A percentile compares a stretch with the other conserved stretches of the same genome.
These are phyloP conservation scores for Dichetophora obliterata DNA, from an alignment of 2,888 invertebrate species.

Conservation along the genomic window DNA sequence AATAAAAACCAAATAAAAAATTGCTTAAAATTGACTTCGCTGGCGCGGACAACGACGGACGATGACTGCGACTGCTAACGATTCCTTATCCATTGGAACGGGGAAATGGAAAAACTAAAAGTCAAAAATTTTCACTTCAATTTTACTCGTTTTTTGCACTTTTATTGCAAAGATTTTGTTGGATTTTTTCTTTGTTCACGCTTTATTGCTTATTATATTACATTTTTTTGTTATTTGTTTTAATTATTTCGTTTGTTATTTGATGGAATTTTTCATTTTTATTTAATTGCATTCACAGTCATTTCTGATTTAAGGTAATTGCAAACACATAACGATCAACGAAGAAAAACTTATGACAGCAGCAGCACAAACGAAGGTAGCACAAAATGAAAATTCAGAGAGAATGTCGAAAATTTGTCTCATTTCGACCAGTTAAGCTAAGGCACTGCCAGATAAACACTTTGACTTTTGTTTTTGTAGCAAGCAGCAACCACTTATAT, in stretches of 20 bases:
- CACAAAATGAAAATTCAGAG: background rate
- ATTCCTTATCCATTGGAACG: slow-evolving; percentile 31
- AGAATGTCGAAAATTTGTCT: slow-evolving; percentile 15
- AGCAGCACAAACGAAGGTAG: background rate
- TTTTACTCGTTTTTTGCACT: slow-evolving; percentile 24
- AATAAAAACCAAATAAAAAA: slow-evolving; percentile 3
- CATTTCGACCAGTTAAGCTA: background rate
- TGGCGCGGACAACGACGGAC: background rate
- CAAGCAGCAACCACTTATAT: too few relatives aligned
- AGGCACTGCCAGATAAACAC: background rate
- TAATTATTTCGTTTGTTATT: slow-evolving; percentile 1
- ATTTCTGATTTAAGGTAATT: background rate
- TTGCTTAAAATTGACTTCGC: slow-evolving; percentile 21
- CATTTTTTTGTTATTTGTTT: background rate
- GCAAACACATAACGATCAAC: slow-evolving; percentile 25
- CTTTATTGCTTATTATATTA: slow-evolving; percentile 4
- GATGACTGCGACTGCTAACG: slow-evolving; percentile 8
- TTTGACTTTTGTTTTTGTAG: background rate
- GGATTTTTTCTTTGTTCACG: background rate
- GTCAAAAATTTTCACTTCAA: slow-evolving; percentile 6
- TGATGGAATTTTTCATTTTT: slow-evolving; percentile 23
- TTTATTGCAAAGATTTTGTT: background rate
- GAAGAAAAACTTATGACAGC: slow-evolving; percentile 34
- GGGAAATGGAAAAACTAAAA: slow-evolving; percentile 17
- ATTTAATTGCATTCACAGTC: slow-evolving; percentile 13